phyloP scores from a whole-genome alignment of 2,797 vertebrate species.

The Sebastes minor region DNA sequence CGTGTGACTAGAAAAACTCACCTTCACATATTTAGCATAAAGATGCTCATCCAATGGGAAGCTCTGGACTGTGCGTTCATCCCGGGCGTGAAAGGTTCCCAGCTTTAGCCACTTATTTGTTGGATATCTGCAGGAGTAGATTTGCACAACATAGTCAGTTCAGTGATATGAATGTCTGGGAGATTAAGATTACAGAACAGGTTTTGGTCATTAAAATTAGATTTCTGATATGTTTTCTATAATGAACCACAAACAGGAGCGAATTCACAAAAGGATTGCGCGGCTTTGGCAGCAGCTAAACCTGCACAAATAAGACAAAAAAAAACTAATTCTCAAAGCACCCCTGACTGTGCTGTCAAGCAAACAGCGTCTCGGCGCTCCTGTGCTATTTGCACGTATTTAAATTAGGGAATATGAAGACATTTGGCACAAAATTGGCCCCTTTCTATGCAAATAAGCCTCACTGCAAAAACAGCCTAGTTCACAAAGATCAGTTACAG shows the following conservation, averaged over 20 bases:
- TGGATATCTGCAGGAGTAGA: constrained; percentile 86
- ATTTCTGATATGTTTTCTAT: neutral
- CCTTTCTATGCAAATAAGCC: no score
- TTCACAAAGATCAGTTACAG: no score
- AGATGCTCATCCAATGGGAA: constrained; percentile 97
- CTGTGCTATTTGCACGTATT: no score
- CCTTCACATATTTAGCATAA: constrained; percentile 99
- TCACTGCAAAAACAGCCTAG: no score
- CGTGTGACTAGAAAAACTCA: constrained; percentile 58
- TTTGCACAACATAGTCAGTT: neutral
- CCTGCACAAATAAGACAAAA: no score
- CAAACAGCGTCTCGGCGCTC: no score
- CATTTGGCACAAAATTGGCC: no score
- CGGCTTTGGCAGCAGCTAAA: no score
- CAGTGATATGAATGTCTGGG: neutral
- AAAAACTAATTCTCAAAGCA: no score
- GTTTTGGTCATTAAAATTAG: neutral
- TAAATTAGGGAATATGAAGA: no score
- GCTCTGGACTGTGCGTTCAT: constrained; percentile 96
- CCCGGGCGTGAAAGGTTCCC: constrained; percentile 95
- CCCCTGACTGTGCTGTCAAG: no score
- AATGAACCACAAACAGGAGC: neutral
- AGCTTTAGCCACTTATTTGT: constrained; percentile 98
- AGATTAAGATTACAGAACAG: neutral
- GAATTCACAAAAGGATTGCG: neutral